A percentile compares a stretch with the other conserved stretches of the same genome.
phyloP scores from a whole-genome alignment of 2,113 vertebrate species.

The Albula glossodonta region DNA sequence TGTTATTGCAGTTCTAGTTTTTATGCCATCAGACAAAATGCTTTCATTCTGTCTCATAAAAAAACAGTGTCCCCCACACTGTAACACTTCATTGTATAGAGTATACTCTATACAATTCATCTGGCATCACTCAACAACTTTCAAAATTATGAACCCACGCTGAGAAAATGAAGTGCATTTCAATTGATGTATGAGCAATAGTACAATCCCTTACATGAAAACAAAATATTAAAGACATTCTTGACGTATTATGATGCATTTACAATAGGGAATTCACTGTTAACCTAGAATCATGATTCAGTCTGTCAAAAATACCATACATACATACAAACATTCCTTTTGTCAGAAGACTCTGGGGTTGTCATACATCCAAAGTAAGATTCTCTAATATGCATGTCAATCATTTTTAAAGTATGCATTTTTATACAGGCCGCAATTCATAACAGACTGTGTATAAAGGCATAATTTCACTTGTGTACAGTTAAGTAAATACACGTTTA shows the following conservation, averaged over 20 bases:
- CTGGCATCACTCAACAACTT: background rate
- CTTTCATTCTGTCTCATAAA: background rate
- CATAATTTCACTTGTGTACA: background rate
- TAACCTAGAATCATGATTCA: background rate
- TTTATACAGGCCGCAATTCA: conserved; percentile 20
- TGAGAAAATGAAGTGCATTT: conserved; percentile 28
- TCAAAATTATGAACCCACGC: background rate
- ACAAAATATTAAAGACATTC: conserved; percentile 26
- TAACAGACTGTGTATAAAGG: conserved; percentile 13
- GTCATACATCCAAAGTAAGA: conserved; percentile 47
- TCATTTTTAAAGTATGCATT: conserved; percentile 25
- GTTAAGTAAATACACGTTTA: background rate
- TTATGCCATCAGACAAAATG: background rate
- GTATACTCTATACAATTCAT: background rate
- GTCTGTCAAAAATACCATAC: conserved; percentile 29
- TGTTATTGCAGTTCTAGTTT: background rate
- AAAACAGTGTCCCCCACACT: background rate
- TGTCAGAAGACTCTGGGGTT: conserved; percentile 29
- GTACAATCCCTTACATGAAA: conserved; percentile 27
- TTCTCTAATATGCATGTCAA: conserved; percentile 42
- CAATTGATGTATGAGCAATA: conserved; percentile 26
- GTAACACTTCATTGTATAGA: background rate
- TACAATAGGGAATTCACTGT: conserved; percentile 3
- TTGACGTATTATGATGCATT: conserved; percentile 7
- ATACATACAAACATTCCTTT: conserved; percentile 47